Evolutionary conservation across 2,113 vertebrate genomes (phyloP), one percentile per base, ranked within the genome.

Genomic region (Dascyllus trimaculatus): DNA sequence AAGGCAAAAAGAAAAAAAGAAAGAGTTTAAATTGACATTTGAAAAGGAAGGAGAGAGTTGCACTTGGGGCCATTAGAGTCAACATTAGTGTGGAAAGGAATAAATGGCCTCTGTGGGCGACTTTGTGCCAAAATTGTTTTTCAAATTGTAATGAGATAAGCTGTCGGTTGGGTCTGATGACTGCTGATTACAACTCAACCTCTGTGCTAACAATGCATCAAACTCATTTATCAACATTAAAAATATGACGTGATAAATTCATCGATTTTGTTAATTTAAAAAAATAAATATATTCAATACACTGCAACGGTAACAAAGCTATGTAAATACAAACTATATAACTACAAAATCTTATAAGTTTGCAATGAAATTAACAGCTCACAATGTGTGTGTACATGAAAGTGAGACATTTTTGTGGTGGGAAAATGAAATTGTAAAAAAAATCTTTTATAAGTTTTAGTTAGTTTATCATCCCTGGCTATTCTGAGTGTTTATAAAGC

Each of bases 91-190:
- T 71, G 22, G 26, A 61, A 40, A 78, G 8, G 5, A 54, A 78
- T 32, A 73, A 74, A 79, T 81, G 70, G 40, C 61, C 25, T 57
- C 9, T 4, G 22, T 26, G 53, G 6, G 63, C 35, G 53, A 51
- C 51, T 19, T 43, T 11, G 43, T 54, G 52, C 62, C 53, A 48
- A 48, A 59, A 63, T 64, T 64, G 24, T 25, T 19, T 79, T 77
- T 71, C 11, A 68, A 38, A 38, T 67, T 53, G 19, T 40, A 68
- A 9, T 11, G 29, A 9, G 21, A 22, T 35, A 19, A 22, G 7
- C 13, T 15, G 6, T 62, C 32, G 24, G 4, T 24, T 48, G 64
- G 64, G 40, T 35, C 58, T 58, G 72, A 68, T 29, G 15, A 49
- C 32, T 59, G 43, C 32, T 48, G 40, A 65, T 24, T 21, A 0